Percentiles rank a stretch among this genome's conserved stretches.
These are phyloP conservation scores for Drosophila simulans DNA, from an alignment of 1,140 invertebrate species.

Conservation along the genomic window DNA sequence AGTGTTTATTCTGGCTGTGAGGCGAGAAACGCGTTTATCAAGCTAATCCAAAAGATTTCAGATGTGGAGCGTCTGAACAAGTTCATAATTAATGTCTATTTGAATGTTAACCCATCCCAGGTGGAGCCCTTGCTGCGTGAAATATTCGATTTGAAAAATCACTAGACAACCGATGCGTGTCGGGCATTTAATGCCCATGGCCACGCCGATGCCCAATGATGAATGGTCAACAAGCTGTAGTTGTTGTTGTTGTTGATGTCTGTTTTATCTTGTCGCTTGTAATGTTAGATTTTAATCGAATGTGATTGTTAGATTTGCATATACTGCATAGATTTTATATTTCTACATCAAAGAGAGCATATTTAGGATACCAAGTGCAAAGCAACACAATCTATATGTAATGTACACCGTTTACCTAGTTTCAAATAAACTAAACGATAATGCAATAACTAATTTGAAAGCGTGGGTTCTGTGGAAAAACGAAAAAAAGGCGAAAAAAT, in stretches of 20 bases:
- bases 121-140: conserved; percentile 96
- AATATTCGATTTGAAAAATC: conserved; percentile 94
- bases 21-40: conserved; percentile 93
- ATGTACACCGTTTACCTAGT: conserved; percentile 68
- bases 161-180: conserved; percentile 52
- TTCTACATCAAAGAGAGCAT: conserved; percentile 80
- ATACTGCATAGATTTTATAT: conserved; percentile 79
- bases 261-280: conserved; percentile 77
- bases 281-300: conserved; percentile 78
- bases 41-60: conserved; percentile 94
- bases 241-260: conserved; percentile 73
- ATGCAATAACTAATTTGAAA: conserved; percentile 9
- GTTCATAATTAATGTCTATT: conserved; percentile 91
- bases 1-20: conserved; percentile 93
- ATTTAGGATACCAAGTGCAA: conserved; percentile 81
- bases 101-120: conserved; percentile 94
- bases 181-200: conserved; percentile 62
- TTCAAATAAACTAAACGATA: conserved; percentile 74
- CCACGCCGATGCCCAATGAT: conserved; percentile 21
- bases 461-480: too few relatives aligned
- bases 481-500: too few relatives aligned
- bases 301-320: conserved; percentile 82
- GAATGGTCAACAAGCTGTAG: conserved; percentile 51
- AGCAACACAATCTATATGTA: conserved; percentile 73
- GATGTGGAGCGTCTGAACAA: conserved; percentile 94